These are phyloP conservation scores for Elgonia sp. DNA, from an alignment of 2,888 invertebrate species.

Conservation along the genomic window DNA sequence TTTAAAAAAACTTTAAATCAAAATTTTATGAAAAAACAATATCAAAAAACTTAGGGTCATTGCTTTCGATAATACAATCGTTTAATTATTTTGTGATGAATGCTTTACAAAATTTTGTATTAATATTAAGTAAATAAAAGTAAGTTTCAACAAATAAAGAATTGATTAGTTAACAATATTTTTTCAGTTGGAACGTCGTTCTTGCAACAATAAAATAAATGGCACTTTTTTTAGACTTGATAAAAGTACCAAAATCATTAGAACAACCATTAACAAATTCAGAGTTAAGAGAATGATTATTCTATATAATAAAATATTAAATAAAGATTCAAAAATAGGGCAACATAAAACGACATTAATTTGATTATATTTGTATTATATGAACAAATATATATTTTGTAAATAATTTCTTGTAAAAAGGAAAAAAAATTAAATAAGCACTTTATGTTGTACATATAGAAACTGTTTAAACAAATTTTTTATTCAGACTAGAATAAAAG, in stretches of 20 bases:
- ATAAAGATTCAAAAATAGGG: slow-evolving; percentile 50
- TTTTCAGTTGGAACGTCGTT: too few species aligned
- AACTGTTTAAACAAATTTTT: slow-evolving; percentile 83
- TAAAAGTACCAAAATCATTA: slow-evolving; percentile 73
- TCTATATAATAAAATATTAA: slow-evolving; percentile 81
- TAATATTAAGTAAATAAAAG: too few species aligned
- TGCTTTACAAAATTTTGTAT: too few species aligned
- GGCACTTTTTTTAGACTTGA: too few species aligned
- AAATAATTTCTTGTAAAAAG: slow-evolving; percentile 86
- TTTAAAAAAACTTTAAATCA: too few species aligned
- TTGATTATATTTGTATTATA: slow-evolving; percentile 85
- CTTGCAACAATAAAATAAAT: too few species aligned
- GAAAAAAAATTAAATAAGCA: slow-evolving; percentile 82
- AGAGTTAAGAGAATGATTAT: slow-evolving; percentile 82
- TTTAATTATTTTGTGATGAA: too few species aligned
- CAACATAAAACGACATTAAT: slow-evolving; percentile 84
- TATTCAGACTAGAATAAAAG: slow-evolving; percentile 84
- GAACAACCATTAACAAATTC: slow-evolving; percentile 80
- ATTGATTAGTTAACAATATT: too few species aligned
- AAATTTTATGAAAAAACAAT: too few species aligned
- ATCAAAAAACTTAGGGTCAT: too few species aligned
- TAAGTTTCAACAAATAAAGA: too few species aligned
- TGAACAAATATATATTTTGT: slow-evolving; percentile 86
- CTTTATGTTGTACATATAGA: slow-evolving; percentile 84
- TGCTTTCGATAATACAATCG: too few species aligned